Evolutionary conservation across 2,888 invertebrate species (phyloP).

Genomic region (Caenorhabditis sp.): DNA sequence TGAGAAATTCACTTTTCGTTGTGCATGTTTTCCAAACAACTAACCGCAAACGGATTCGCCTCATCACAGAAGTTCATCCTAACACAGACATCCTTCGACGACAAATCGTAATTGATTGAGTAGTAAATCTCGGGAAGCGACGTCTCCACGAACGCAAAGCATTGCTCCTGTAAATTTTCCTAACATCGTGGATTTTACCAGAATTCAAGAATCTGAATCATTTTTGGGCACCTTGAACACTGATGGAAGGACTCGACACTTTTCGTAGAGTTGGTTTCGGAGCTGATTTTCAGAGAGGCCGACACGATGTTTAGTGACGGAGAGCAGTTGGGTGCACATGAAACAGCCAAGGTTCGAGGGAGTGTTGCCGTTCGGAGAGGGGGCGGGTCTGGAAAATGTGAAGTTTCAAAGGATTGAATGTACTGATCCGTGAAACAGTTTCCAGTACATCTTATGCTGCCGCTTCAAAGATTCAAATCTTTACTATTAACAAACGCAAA

Average conservation of each 20-base stretch:
- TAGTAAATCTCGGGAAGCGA: slow-evolving; percentile 79
- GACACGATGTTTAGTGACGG: slow-evolving; percentile 78
- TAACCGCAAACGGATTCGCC: slow-evolving; percentile 69
- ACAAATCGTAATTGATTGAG: slow-evolving; percentile 77
- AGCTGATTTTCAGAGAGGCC: slow-evolving; percentile 77
- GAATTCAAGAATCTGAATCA: slow-evolving; percentile 3
- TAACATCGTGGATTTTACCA: slow-evolving; percentile 44
- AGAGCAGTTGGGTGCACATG: slow-evolving; percentile 77
- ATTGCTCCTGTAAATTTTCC: slow-evolving; percentile 74
- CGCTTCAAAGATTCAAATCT: too few species aligned
- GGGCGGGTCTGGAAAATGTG: slow-evolving; percentile 27
- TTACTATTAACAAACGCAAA: too few species aligned
- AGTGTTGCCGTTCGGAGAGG: slow-evolving; percentile 32
- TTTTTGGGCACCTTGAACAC: slow-evolving; percentile 73
- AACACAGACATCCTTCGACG: slow-evolving; percentile 76
- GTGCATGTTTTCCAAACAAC: neutral
- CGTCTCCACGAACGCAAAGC: slow-evolving; percentile 76
- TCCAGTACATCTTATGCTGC: too few species aligned
- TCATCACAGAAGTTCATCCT: slow-evolving; percentile 77
- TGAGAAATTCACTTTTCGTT: neutral
- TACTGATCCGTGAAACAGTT: too few species aligned
- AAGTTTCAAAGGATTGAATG: too few species aligned
- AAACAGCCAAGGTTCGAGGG: slow-evolving; percentile 78
- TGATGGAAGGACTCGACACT: slow-evolving; percentile 74
- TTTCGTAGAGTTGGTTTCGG: slow-evolving; percentile 72